Percentiles rank a stretch among this genome's conserved stretches.
These are phyloP conservation scores for Rhinogobio ventralis DNA, from an alignment of 2,797 vertebrate genomes.

Conservation along the genomic window DNA sequence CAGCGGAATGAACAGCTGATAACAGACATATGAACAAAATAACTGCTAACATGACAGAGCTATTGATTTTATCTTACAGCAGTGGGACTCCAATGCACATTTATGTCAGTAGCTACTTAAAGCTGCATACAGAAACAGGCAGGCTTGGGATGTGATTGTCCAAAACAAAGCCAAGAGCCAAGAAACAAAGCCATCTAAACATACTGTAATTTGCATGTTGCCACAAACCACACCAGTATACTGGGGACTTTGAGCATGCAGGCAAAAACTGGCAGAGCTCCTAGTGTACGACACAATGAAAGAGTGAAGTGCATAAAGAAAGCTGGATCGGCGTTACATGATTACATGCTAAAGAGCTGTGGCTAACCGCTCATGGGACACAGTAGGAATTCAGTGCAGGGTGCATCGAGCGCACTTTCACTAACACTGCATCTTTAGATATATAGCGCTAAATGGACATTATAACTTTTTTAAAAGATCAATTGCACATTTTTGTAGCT, in stretches of 20 bases:
- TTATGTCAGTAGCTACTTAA: constrained; percentile 19
- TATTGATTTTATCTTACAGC: background rate
- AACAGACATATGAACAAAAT: constrained; percentile 29
- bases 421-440: background rate
- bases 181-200: constrained; percentile 7
- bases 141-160: constrained; percentile 3
- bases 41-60: background rate
- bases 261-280: constrained; percentile 33
- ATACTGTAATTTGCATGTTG: constrained; percentile 30
- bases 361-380: constrained; percentile 36
- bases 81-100: background rate
- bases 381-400: constrained; percentile 12
- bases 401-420: constrained; percentile 11
- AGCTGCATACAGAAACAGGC: background rate
- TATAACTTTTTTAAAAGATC: background rate
- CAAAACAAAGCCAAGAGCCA: constrained; percentile 10
- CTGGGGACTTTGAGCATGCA: constrained; percentile 22
- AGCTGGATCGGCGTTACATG: constrained; percentile 26
- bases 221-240: constrained; percentile 28
- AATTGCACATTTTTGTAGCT: background rate
- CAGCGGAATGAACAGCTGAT: constrained; percentile 38
- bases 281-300: constrained; percentile 36
- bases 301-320: constrained; percentile 47
- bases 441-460: background rate
- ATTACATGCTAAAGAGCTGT: constrained; percentile 49